A percentile compares a stretch with the other conserved stretches of the same genome.
Conservation (phyloP, 2,888 invertebrate genomes). For the Dastarcus helophoroides region DNA sequence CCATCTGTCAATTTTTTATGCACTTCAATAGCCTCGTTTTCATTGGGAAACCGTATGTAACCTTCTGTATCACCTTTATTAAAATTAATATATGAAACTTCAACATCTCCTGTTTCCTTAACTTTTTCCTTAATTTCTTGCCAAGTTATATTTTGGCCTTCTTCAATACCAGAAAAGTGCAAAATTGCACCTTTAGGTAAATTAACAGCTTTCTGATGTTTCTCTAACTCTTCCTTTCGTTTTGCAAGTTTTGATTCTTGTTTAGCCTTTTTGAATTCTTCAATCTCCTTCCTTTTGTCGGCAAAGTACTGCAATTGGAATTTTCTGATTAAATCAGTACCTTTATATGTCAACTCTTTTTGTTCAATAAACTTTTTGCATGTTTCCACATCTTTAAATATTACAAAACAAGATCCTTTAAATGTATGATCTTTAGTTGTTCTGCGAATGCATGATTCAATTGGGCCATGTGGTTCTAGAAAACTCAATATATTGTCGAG, state of each 20-base stretch:
- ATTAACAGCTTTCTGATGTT: constrained; percentile 34
- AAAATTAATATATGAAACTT: constrained; percentile 66
- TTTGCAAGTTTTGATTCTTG: constrained; percentile 46
- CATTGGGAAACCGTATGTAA: constrained; percentile 57
- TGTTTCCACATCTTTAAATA: constrained; percentile 70
- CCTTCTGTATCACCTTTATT: constrained; percentile 62
- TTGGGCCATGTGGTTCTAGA: constrained; percentile 52
- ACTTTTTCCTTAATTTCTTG: constrained; percentile 67
- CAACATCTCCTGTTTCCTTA: constrained; percentile 43
- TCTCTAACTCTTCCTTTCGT: constrained; percentile 21
- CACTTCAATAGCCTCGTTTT: constrained; percentile 55
- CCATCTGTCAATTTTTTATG: constrained; percentile 51
- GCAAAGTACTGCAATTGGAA: constrained; percentile 60
- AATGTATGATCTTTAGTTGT: constrained; percentile 53
- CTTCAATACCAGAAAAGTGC: constrained; percentile 52
- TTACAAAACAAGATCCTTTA: constrained; percentile 88
- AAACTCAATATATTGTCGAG: constrained; percentile 61
- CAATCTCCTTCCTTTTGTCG: constrained; percentile 56
- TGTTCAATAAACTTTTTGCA: constrained; percentile 66
- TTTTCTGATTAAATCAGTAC: constrained; percentile 52
- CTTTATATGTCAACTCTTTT: constrained; percentile 53
- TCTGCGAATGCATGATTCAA: constrained; percentile 54
- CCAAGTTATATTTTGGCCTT: constrained; percentile 44
- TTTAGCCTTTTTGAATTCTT: constrained; percentile 40
- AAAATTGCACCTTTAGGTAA: constrained; percentile 66